These are phyloP conservation scores for Limonius californicus DNA, from an alignment of 1,140 invertebrate species.

Conservation along the genomic window DNA sequence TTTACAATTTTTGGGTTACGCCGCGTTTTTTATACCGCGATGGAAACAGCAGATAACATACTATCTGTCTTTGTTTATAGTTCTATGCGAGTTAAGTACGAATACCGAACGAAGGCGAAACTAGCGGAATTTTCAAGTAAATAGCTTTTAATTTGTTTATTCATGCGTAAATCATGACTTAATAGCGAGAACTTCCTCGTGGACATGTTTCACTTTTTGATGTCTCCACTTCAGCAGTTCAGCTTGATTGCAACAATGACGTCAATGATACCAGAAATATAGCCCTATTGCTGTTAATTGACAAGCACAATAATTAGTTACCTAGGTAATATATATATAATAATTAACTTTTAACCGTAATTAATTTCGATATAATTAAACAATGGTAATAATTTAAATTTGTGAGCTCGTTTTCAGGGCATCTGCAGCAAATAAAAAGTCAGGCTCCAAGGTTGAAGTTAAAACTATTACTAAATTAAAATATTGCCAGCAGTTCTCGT, in stretches of 20 bases:
- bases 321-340: too few relatives aligned
- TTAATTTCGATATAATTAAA: too few relatives aligned
- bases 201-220: background rate
- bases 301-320: too few relatives aligned
- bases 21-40: background rate
- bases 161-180: background rate
- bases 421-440: too few relatives aligned
- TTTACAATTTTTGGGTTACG: background rate
- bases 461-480: too few relatives aligned
- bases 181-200: constrained; percentile 1
- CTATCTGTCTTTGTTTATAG: background rate
- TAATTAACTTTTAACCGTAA: too few relatives aligned
- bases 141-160: constrained; percentile 3
- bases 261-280: background rate
- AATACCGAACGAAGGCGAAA: background rate
- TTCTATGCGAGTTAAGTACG: background rate
- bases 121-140: background rate
- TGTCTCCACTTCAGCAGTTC: background rate
- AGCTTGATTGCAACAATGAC: background rate
- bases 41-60: too few relatives aligned
- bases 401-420: too few relatives aligned
- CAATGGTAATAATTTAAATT: too few relatives aligned
- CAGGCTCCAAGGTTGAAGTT: too few relatives aligned
- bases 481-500: too few relatives aligned
- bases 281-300: background rate